Evolutionary conservation across 2,888 invertebrate species (phyloP).

Genomic region (Itoplectis maculator): DNA sequence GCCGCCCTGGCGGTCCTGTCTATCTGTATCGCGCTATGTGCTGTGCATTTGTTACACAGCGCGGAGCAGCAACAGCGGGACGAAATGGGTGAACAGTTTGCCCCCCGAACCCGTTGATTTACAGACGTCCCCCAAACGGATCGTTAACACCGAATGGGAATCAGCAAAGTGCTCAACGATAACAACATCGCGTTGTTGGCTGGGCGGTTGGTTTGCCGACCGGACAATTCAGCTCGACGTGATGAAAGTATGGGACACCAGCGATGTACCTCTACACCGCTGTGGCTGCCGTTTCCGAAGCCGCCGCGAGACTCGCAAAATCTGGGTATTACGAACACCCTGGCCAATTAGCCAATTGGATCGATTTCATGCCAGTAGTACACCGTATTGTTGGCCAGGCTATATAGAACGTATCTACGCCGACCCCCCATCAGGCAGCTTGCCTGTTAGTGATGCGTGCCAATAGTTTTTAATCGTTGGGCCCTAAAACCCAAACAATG

Average conservation of each 20-base stretch:
- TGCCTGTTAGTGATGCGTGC: neutral
- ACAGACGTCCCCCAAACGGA: constrained; percentile 65
- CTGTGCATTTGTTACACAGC: constrained; percentile 20
- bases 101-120: constrained; percentile 60
- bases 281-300: constrained; percentile 40
- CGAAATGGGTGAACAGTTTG: constrained; percentile 30
- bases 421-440: neutral
- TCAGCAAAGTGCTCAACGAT: constrained; percentile 68
- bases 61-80: constrained; percentile 16
- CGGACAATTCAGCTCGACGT: constrained; percentile 54
- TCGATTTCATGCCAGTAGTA: constrained; percentile 54
- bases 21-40: constrained; percentile 31
- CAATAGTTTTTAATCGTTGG: neutral
- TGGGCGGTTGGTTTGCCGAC: constrained; percentile 56
- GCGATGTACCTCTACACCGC: constrained; percentile 28
- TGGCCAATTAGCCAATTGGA: constrained; percentile 64
- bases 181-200: constrained; percentile 62
- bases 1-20: constrained; percentile 32
- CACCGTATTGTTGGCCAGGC: constrained; percentile 16
- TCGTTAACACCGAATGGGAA: constrained; percentile 67
- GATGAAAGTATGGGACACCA: constrained; percentile 59
- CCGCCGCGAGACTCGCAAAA: constrained; percentile 52
- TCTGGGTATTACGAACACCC: constrained; percentile 66
- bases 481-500: neutral
- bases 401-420: neutral